Evolutionary conservation across 2,888 invertebrate species (phyloP).

Genomic region (Lasius fuliginosus): DNA sequence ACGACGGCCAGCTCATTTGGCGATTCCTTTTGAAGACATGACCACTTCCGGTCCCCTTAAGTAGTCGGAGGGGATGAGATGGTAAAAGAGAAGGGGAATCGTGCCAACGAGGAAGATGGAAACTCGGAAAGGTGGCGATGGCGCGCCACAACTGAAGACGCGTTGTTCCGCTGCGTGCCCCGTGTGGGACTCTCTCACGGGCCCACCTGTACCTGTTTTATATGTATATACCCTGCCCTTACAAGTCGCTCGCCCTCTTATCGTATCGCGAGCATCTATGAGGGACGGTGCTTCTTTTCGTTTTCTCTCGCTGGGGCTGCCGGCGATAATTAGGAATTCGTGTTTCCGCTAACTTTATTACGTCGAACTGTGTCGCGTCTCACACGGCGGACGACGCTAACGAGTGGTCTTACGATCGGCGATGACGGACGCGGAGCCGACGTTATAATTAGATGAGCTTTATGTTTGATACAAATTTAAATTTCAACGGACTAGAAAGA

Average conservation of each 20-base stretch:
- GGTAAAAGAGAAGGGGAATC: not conserved
- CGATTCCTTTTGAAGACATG: slow-evolving; percentile 49
- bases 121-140: slow-evolving; percentile 46
- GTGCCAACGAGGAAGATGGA: slow-evolving; percentile 47
- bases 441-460: slow-evolving; percentile 19
- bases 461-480: not conserved
- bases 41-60: slow-evolving; percentile 37
- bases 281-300: slow-evolving; percentile 43
- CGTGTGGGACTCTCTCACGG: slow-evolving; percentile 85
- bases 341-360: slow-evolving; percentile 58
- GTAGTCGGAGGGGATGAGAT: slow-evolving; percentile 10
- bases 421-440: slow-evolving; percentile 1
- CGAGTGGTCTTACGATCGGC: slow-evolving; percentile 8
- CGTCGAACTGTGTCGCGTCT: slow-evolving; percentile 41
- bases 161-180: slow-evolving; percentile 84
- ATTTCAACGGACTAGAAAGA: not conserved
- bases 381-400: slow-evolving; percentile 41
- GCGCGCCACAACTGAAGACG: slow-evolving; percentile 64
- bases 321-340: slow-evolving; percentile 72
- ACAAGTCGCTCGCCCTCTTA: slow-evolving; percentile 54
- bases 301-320: slow-evolving; percentile 16
- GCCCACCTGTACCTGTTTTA: slow-evolving; percentile 65
- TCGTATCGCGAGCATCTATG: slow-evolving; percentile 68
- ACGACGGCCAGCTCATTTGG: slow-evolving; percentile 31
- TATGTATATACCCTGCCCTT: slow-evolving; percentile 20